phyloP scores from a whole-genome alignment of 2,113 vertebrate species.

The Menura novaehollandiae region DNA sequence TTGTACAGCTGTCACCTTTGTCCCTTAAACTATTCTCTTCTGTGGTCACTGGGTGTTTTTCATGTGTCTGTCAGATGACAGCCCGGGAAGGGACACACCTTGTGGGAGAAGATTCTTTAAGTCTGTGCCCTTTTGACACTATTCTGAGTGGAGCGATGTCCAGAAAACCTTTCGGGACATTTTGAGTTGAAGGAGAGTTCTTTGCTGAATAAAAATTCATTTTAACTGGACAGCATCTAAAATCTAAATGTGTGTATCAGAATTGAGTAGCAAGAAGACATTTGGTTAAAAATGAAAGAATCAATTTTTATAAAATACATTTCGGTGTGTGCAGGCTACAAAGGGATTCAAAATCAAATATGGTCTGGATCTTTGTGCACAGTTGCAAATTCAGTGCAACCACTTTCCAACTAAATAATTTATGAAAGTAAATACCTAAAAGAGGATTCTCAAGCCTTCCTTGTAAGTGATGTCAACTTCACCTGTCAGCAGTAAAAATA shows the following conservation, averaged over 20 bases:
- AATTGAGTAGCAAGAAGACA: background rate
- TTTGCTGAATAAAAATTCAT: background rate
- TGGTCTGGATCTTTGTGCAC: background rate
- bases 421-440: background rate
- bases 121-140: slow-evolving; percentile 36
- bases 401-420: background rate
- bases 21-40: slow-evolving; percentile 34
- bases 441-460: background rate
- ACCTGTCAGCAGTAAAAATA: background rate
- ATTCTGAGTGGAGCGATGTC: background rate
- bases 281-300: background rate
- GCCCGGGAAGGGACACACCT: slow-evolving; percentile 40
- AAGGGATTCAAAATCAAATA: background rate
- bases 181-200: background rate
- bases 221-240: background rate
- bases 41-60: slow-evolving; percentile 44
- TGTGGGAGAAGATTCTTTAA: slow-evolving; percentile 53
- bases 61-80: background rate
- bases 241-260: background rate
- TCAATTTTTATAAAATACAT: background rate
- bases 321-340: background rate
- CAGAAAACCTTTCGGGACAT: background rate
- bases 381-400: background rate
- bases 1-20: slow-evolving; percentile 56
- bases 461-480: background rate